Evolutionary conservation across 2,888 invertebrate species (phyloP).

Genomic region (Leptinotarsa tumamoca): DNA sequence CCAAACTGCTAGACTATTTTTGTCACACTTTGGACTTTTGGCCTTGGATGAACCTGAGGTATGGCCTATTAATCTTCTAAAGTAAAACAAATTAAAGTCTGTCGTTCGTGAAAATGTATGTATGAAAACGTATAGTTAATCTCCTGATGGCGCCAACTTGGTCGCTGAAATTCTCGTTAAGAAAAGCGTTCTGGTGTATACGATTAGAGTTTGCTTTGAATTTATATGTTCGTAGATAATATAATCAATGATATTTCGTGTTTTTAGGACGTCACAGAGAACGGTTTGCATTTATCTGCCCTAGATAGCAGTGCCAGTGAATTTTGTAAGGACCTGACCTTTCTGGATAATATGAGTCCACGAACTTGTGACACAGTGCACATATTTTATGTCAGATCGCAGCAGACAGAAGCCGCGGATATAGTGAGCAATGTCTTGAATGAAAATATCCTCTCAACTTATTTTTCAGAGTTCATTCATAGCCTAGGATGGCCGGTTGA

Average conservation of each 20-base stretch:
- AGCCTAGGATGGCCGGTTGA: constrained; percentile 91
- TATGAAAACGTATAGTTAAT: too few species aligned
- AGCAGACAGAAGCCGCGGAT: constrained; percentile 81
- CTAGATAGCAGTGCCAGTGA: constrained; percentile 78
- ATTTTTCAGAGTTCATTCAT: constrained; percentile 72
- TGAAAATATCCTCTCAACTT: constrained; percentile 68
- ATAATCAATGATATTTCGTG: background rate
- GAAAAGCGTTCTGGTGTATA: too few species aligned
- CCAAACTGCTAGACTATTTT: constrained; percentile 93
- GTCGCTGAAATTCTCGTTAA: too few species aligned
- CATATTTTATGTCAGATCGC: constrained; percentile 92
- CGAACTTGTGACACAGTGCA: constrained; percentile 93
- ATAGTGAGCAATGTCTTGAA: constrained; percentile 80
- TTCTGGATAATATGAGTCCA: constrained; percentile 87
- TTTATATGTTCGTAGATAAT: background rate
- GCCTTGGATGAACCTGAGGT: constrained; percentile 69
- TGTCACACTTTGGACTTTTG: constrained; percentile 95
- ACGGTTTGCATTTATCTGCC: constrained; percentile 73
- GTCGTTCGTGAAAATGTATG: too few species aligned
- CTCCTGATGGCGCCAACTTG: too few species aligned
- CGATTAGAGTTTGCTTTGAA: too few species aligned
- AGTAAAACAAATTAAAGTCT: too few species aligned
- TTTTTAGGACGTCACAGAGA: constrained; percentile 48
- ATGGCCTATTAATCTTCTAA: constrained; percentile 14
- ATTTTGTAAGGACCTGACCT: constrained; percentile 83